Conservation (phyloP, 1,140 invertebrate genomes). For the Popillia japonica region DNA sequence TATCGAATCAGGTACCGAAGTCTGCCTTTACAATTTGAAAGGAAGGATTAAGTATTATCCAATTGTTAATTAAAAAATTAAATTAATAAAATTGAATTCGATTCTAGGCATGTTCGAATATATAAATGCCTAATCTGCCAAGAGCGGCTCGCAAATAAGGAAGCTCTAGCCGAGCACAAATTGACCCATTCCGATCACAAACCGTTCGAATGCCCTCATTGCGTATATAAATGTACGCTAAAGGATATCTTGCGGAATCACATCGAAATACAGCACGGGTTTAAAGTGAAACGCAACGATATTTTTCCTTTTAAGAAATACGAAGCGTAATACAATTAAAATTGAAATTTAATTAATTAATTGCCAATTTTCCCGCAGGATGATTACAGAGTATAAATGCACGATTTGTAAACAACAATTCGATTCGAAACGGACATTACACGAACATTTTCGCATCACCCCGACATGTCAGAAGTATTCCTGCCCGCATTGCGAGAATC, state of each 20-base stretch:
- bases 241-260: background rate
- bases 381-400: background rate
- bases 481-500: background rate
- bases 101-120: background rate
- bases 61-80: no score
- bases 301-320: background rate
- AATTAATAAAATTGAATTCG: background rate
- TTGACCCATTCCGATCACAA: background rate
- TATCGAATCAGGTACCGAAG: background rate
- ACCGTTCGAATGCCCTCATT: background rate
- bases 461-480: background rate
- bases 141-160: background rate
- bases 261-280: background rate
- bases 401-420: background rate
- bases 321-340: background rate
- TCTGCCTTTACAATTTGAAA: background rate
- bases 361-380: background rate
- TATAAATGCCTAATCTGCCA: background rate
- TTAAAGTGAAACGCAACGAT: background rate
- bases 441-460: background rate
- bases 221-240: background rate
- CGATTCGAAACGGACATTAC: background rate
- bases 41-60: background rate
- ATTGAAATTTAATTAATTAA: background rate
- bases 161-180: background rate